Evolutionary conservation across 2,888 invertebrate species (phyloP).

Genomic region (Tigriopus californicus): DNA sequence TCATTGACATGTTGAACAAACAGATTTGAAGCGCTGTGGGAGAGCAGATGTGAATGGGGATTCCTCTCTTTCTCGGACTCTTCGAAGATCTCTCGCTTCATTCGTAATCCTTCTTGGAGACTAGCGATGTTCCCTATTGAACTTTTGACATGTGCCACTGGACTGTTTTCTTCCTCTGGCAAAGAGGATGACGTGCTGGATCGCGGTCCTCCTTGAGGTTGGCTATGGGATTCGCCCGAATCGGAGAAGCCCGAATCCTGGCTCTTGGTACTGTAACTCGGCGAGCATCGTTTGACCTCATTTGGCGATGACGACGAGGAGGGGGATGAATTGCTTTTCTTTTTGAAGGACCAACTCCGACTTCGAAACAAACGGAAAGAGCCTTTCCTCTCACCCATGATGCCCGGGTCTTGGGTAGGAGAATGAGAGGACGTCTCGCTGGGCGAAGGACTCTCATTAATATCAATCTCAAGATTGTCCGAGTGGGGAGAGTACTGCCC

Average conservation of each 20-base stretch:
- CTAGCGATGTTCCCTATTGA: constrained; percentile 8
- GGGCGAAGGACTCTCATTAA: not conserved
- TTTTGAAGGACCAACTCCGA: constrained; percentile 1
- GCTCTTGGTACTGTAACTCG: constrained; percentile 8
- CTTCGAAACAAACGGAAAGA: constrained; percentile 10
- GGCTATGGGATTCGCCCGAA: not conserved
- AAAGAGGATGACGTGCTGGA: too few relatives aligned
- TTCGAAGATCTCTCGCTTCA: not conserved
- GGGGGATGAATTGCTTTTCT: not conserved
- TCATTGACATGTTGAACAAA: too few relatives aligned
- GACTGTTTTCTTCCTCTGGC: not conserved
- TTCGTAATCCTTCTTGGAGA: constrained; percentile 5
- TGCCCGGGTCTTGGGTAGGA: not conserved
- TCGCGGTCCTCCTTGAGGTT: not conserved
- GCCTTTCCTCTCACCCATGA: not conserved
- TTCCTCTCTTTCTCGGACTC: not conserved
- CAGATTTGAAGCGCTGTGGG: not conserved
- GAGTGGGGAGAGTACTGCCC: not conserved
- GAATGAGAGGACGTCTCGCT: not conserved
- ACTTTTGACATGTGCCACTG: not conserved
- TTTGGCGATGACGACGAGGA: not conserved
- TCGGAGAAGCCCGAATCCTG: constrained; percentile 15
- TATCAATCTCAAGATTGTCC: too few relatives aligned
- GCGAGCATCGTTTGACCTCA: constrained; percentile 8
- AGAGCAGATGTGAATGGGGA: not conserved